Conservation (phyloP, 2,797 vertebrate genomes). For the Lepus townsendii region DNA sequence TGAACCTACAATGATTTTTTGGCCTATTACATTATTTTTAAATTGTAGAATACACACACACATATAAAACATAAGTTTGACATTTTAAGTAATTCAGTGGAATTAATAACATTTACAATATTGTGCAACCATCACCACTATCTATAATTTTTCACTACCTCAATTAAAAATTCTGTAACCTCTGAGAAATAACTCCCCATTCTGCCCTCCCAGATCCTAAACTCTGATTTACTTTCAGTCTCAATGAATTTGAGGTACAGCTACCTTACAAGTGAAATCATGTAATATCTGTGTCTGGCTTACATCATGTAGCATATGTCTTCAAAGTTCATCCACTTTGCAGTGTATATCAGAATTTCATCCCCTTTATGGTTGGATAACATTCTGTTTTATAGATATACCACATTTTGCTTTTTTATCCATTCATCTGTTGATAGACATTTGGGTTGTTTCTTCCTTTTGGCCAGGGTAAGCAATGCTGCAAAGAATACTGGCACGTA, state of each 20-base stretch:
- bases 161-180: neutral
- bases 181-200: neutral
- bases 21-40: neutral
- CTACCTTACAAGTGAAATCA: neutral
- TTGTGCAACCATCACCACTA: neutral
- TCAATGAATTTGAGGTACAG: neutral
- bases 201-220: neutral
- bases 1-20: neutral
- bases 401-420: neutral
- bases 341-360: neutral
- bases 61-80: neutral
- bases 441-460: neutral
- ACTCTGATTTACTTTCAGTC: neutral
- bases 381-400: too few species aligned
- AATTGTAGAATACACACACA: neutral
- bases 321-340: neutral
- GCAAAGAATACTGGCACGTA: neutral
- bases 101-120: neutral
- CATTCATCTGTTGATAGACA: neutral
- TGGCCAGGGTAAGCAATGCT: neutral
- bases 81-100: neutral
- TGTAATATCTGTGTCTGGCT: neutral
- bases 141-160: neutral
- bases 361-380: neutral
- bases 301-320: neutral